Evolutionary conservation across 2,888 invertebrate genomes (phyloP), one percentile per base, ranked within the genome.

Genomic region (Zygothrica quintamaculata): DNA sequence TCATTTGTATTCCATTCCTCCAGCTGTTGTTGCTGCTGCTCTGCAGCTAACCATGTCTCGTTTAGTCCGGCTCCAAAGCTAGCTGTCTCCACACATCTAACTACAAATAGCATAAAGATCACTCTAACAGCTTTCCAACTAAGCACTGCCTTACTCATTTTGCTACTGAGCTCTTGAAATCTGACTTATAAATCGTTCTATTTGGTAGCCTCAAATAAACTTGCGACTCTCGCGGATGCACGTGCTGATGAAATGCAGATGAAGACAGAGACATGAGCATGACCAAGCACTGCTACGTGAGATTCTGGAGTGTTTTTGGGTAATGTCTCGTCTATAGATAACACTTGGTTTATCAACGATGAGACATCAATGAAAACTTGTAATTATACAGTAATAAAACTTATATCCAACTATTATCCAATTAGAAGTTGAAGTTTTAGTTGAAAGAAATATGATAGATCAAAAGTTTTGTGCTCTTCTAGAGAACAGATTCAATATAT

Each of bases 401-500:
- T n/a, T n/a, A n/a, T n/a, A n/a, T n/a, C n/a, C n/a, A n/a, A n/a
- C n/a, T n/a, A n/a, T n/a, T n/a, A n/a, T n/a, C n/a, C n/a, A n/a
- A n/a, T n/a, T n/a, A n/a, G n/a, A n/a, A n/a, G n/a, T n/a, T n/a
- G n/a, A n/a, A n/a, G n/a, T 48, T 29, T 44, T 4, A 1, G 0
- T 0, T 31, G 15, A 7, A 6, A n/a, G n/a, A n/a, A 16, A 29
- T 29, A 26, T 13, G 3, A n/a, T 6, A 44, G 15, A 8, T 1
- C 6, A 31, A 2, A 12, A 25, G 15, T 22, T 78, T 73, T 78
- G 79, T 76, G 82, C 65, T 84, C 79, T 68, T 65, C 58, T 80
- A 29, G 11, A 53, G 80, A 84, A 74, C 77, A 80, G 53, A 57
- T 68, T 77, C 62, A 80, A 68, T 72, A 57, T 69, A 56, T 47